Conservation (phyloP, 1,140 invertebrate genomes). For the Pseudomyrmex concolor region DNA sequence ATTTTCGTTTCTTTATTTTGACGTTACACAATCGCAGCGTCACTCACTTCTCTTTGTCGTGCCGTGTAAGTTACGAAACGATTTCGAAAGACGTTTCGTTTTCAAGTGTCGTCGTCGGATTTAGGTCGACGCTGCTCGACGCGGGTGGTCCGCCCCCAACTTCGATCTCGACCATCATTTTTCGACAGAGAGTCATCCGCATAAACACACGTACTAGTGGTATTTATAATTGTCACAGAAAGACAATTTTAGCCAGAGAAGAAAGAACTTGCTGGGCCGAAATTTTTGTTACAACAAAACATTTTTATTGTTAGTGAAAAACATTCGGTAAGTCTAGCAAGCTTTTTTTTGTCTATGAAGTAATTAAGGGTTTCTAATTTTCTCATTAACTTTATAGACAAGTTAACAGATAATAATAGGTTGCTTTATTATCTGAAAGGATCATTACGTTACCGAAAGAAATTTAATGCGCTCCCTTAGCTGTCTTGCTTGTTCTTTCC, state of each 20-base stretch:
- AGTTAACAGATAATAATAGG: not conserved
- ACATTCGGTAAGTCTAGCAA: too few species aligned
- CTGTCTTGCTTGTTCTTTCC: conserved; percentile 38
- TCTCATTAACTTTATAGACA: not conserved
- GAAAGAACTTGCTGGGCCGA: too few species aligned
- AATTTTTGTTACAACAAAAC: too few species aligned
- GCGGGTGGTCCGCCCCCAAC: conserved; percentile 43
- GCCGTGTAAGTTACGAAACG: conserved; percentile 29
- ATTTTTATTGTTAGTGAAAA: too few species aligned
- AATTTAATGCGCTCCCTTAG: conserved; percentile 35
- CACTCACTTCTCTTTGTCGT: conserved; percentile 20
- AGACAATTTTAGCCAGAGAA: too few species aligned
- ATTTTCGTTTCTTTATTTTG: not conserved
- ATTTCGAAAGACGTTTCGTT: conserved; percentile 52
- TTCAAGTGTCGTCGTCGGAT: conserved; percentile 44
- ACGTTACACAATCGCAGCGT: conserved; percentile 10
- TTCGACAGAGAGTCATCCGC: conserved; percentile 17
- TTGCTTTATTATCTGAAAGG: not conserved
- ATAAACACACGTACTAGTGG: not conserved
- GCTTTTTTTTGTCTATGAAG: not conserved
- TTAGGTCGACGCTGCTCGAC: conserved; percentile 48
- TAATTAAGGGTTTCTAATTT: not conserved
- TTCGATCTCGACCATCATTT: conserved; percentile 28
- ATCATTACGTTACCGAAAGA: conserved; percentile 42
- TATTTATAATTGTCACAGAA: not conserved